Percentiles rank a stretch among this genome's conserved stretches.
phyloP scores from a whole-genome alignment of 2,888 invertebrate genomes.

The Glyphotaelius pellucidus region DNA sequence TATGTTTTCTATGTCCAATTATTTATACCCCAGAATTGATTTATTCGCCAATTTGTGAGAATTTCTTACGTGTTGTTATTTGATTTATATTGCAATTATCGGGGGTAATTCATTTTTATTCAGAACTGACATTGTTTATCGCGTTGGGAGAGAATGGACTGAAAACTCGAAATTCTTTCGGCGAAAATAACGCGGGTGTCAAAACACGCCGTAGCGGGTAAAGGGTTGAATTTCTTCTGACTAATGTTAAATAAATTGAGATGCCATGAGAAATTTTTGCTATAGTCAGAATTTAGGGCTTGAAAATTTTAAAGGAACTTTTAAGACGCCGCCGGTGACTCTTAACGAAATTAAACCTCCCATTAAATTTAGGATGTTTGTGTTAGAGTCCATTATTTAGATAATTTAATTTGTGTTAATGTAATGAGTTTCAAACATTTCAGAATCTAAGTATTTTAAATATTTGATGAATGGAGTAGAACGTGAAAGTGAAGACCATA shows the following conservation, averaged over 20 bases:
- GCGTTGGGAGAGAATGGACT: not conserved
- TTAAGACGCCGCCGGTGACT: not conserved
- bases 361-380: not conserved
- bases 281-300: not conserved
- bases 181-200: not conserved
- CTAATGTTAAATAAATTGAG: not conserved
- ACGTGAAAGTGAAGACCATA: not conserved
- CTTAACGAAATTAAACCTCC: not conserved
- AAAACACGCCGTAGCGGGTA: not conserved
- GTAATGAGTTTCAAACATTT: not conserved
- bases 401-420: not conserved
- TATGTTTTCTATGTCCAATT: not conserved
- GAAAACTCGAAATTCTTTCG: not conserved
- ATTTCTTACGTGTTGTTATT: not conserved
- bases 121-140: constrained; percentile 2
- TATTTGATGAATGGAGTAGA: not conserved
- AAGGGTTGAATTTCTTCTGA: constrained; percentile 3
- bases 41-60: not conserved
- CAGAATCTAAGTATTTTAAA: not conserved
- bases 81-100: not conserved
- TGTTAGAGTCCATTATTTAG: not conserved
- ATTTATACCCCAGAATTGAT: not conserved
- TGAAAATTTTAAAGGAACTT: not conserved
- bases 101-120: constrained; percentile 1
- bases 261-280: not conserved